Base-by-base conservation (phyloP, 2,113 vertebrate genomes). In the Nyctibius bracteatus region DNA sequence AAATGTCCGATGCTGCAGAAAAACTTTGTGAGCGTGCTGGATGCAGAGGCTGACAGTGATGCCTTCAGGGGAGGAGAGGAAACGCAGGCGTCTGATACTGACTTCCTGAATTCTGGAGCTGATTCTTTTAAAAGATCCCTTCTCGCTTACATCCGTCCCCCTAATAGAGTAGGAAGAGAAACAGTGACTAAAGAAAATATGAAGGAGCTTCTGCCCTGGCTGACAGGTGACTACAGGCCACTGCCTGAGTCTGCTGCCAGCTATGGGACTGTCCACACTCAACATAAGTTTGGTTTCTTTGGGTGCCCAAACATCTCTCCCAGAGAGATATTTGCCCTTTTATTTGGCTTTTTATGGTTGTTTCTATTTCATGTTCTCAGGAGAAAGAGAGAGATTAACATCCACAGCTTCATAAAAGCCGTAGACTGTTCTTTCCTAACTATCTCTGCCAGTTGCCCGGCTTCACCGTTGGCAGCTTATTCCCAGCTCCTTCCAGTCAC, bases 61-160 rank as follows among this genome's bases (percentile, higher is more conserved):
- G 86, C 93, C 94, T 80, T 65, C 57, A 68, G 78, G 90, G 79
- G 28, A 86, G 63, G 61, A 54, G 65, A 47, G 55, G 86, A 85
- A 92, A 66, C 12, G 1, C 74, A 31, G 28, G 62, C 19, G 0
- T 74, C 92, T 75, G 68, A 70, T 71, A 78, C 57, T 87, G 73
- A 78, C 82, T 95, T 96, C 87, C 94, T 96, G 94, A 88, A 92
- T 97, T 95, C 93, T 67, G 6, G 28, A 94, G 72, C 44, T 85
- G 77, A 44, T 94, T 90, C 71, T 66, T 74, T 70, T 27, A 24
- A 67, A 88, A 72, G 73, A 55, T n/a, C 47, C 57, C 49, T 27
- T 94, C 55, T 57, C 66, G 3, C 31, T 44, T 90, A 30, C 21
- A 66, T 81, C 31, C 21, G 25, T 33, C 13, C 27, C 16, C 30